Evolutionary conservation across 2,113 vertebrate species (phyloP), one percentile per base, ranked within the genome.

Genomic region (Mystacornis crossleyi): DNA sequence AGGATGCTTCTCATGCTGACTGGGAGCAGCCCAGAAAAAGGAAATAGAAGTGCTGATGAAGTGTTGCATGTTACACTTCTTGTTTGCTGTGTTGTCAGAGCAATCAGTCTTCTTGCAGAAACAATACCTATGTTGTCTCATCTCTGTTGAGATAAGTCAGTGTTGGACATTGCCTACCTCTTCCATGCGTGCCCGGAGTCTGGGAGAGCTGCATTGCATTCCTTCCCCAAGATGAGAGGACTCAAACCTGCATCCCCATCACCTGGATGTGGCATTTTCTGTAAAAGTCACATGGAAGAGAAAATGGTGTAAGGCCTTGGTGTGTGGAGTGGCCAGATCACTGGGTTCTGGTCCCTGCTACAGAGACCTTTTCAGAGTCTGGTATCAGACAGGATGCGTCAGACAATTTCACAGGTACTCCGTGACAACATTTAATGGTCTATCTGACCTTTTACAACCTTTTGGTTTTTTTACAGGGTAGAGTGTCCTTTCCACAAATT

Each of bases 131-230:
- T 4, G 29, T 34, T 17, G 5, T 26, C 33, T 48, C 18, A 18
- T 18, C 20, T 78, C 51, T 54, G 14, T 4, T 67, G 75, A 40
- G 51, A 7, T 54, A 19, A 54, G 21, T 61, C 47, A 26, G 8
- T 0, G 0, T 2, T 66, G 8, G 29, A 38, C 6, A 10, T 33
- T 69, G 61, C 28, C 14, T 78, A 9, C 42, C 19, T 75, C 42
- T 79, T 57, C 47, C 38, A 33, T 3, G 33, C 3, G 3, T 3
- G 25, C 50, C 6, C 47, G 36, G 20, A 23, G 23, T 25, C 33
- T 60, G n/a, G 57, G 40, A 73, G 2, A 64, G 31, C 48, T 89
- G 20, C 36, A 24, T 75, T 64, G 43, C 60, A 9, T 81, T 69
- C 26, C 31, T 80, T n/a, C 31, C 21, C 11, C 19, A 6, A 45